Percentiles rank a stretch among this genome's conserved stretches.
Evolutionary conservation across 1,140 invertebrate species (phyloP).

Genomic region (Bradynema listronoti): DNA sequence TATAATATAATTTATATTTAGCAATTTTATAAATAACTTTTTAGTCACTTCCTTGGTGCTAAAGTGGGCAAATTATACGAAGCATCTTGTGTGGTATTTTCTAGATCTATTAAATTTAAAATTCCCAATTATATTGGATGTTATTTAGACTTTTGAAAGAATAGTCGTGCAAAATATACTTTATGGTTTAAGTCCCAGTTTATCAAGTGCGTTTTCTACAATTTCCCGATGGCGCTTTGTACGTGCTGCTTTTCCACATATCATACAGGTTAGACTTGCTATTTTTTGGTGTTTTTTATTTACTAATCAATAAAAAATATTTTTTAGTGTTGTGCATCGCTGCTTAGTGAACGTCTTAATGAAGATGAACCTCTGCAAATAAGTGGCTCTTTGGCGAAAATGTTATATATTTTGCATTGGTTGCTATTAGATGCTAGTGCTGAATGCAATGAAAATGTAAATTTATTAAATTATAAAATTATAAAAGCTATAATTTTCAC

Average conservation of each 20-base stretch:
- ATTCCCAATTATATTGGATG: too few relatives aligned
- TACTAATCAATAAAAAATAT: not conserved
- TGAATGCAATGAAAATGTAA: slow-evolving; percentile 81
- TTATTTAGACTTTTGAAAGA: slow-evolving; percentile 78
- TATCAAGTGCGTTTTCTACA: slow-evolving; percentile 80
- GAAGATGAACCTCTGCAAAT: slow-evolving; percentile 58
- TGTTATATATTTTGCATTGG: slow-evolving; percentile 97
- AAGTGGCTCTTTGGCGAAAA: slow-evolving; percentile 83
- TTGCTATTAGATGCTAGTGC: slow-evolving; percentile 90
- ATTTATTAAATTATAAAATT: slow-evolving; percentile 9
- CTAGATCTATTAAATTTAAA: too few relatives aligned
- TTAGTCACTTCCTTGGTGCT: slow-evolving; percentile 67
- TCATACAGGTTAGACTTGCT: slow-evolving; percentile 87
- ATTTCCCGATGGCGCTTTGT: slow-evolving; percentile 80
- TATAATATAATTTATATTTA: too few relatives aligned
- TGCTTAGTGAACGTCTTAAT: slow-evolving; percentile 32
- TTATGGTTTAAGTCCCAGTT: slow-evolving; percentile 82
- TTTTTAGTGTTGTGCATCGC: slow-evolving; percentile 48
- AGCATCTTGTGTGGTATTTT: slow-evolving; percentile 90
- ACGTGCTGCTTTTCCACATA: slow-evolving; percentile 80
- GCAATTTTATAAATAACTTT: slow-evolving; percentile 30
- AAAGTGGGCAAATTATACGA: slow-evolving; percentile 91
- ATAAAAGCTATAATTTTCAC: not conserved
- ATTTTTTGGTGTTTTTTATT: not conserved
- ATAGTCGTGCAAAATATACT: slow-evolving; percentile 95